Conservation (phyloP, 1,140 invertebrate species). For the Dysdera silvatica region DNA sequence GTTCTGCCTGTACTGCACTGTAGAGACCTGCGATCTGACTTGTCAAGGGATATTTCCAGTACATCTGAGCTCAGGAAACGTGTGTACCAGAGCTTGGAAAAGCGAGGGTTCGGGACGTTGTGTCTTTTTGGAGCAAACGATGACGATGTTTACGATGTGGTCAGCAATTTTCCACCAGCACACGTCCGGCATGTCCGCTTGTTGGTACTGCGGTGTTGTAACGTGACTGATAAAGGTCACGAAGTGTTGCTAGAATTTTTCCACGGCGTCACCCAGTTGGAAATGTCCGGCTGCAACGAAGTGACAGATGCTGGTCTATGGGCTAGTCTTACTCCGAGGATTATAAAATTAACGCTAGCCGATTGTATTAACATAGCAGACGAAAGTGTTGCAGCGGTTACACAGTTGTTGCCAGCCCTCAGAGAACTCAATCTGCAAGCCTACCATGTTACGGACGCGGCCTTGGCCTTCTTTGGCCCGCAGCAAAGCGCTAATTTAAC, state of each 20-base stretch:
- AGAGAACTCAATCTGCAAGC: constrained; percentile 82
- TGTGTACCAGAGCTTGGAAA: constrained; percentile 51
- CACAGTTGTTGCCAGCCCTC: constrained; percentile 81
- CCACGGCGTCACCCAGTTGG: constrained; percentile 49
- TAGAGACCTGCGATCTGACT: constrained; percentile 56
- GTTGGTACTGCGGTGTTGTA: constrained; percentile 66
- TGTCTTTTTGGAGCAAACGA: constrained; percentile 75
- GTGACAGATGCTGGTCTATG: constrained; percentile 88
- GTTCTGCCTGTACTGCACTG: constrained; percentile 72
- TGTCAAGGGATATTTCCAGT: constrained; percentile 14
- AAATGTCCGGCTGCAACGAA: constrained; percentile 88
- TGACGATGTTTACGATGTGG: constrained; percentile 75
- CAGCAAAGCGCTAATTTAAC: constrained; percentile 58
- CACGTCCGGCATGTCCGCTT: constrained; percentile 15
- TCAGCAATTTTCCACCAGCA: constrained; percentile 50
- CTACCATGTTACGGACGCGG: constrained; percentile 92
- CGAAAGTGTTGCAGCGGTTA: constrained; percentile 85
- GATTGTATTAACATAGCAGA: constrained; percentile 95
- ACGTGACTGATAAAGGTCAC: constrained; percentile 76
- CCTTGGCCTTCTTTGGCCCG: constrained; percentile 83
- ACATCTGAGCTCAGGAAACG: constrained; percentile 26
- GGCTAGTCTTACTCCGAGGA: constrained; percentile 80
- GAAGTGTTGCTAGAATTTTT: constrained; percentile 55
- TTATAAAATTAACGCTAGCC: constrained; percentile 78
- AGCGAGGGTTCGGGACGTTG: constrained; percentile 73